Conservation (phyloP, 1,140 invertebrate genomes). For the Caerostris darwini region DNA sequence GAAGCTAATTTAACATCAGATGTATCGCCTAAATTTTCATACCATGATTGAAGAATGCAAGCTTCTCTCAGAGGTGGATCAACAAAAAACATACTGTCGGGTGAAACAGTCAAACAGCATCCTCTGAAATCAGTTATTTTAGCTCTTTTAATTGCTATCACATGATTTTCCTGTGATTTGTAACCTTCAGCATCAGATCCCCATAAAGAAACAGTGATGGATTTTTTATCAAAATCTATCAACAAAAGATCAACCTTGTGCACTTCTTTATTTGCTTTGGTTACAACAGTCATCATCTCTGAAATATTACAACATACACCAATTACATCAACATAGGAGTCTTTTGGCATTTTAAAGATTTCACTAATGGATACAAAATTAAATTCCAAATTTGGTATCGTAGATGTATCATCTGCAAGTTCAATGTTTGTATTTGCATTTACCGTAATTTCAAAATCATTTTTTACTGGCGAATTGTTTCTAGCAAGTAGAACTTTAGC, state of each 20-base stretch:
- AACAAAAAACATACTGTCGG: conserved; percentile 51
- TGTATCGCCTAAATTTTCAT: background rate
- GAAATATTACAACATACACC: conserved; percentile 90
- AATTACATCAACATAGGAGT: conserved; percentile 89
- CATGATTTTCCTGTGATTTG: conserved; percentile 85
- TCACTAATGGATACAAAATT: conserved; percentile 32
- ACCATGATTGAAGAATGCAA: conserved; percentile 11
- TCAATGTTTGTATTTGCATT: conserved; percentile 8
- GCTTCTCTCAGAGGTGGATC: conserved; percentile 51
- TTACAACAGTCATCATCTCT: conserved; percentile 88
- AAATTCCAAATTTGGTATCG: conserved; percentile 37
- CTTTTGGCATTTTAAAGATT: background rate
- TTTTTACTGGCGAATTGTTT: background rate
- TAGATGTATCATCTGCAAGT: background rate
- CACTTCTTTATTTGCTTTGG: conserved; percentile 89
- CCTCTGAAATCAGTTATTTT: conserved; percentile 89
- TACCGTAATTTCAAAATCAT: conserved; percentile 44
- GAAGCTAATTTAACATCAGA: background rate
- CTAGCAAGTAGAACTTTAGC: background rate
- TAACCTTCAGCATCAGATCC: conserved; percentile 80
- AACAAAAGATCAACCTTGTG: conserved; percentile 94
- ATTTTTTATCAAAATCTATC: conserved; percentile 91
- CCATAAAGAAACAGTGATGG: conserved; percentile 87
- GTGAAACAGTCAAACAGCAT: conserved; percentile 80
- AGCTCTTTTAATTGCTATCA: conserved; percentile 91